Conservation (phyloP, 2,888 invertebrate genomes). For the Cephalotes varians region DNA sequence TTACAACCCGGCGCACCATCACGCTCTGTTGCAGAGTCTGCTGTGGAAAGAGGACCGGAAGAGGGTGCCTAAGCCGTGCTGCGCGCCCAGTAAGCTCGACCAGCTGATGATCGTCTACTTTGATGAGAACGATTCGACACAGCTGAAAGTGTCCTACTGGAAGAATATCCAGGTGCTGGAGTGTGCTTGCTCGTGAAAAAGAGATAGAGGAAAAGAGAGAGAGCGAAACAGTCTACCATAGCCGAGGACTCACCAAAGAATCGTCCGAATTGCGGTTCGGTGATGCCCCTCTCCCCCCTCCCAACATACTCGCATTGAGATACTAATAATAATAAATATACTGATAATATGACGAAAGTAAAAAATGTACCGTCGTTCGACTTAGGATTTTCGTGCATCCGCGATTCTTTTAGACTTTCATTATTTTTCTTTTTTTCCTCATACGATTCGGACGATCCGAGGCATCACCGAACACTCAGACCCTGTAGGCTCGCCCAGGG, state of each 20-base stretch:
- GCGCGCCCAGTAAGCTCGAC: slow-evolving; percentile 90
- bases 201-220: background rate
- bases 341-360: background rate
- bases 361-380: slow-evolving; percentile 5
- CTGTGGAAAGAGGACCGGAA: slow-evolving; percentile 88
- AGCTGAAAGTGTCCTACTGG: slow-evolving; percentile 90
- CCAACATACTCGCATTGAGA: slow-evolving; percentile 12
- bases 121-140: slow-evolving; percentile 88
- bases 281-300: no score
- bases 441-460: slow-evolving; percentile 28
- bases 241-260: slow-evolving; percentile 76
- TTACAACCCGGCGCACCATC: slow-evolving; percentile 90
- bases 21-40: slow-evolving; percentile 90
- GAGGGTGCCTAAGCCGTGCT: slow-evolving; percentile 89
- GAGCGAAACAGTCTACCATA: slow-evolving; percentile 52
- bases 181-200: slow-evolving; percentile 89
- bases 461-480: slow-evolving; percentile 63
- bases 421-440: background rate
- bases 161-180: slow-evolving; percentile 90
- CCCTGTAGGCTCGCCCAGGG: slow-evolving; percentile 50
- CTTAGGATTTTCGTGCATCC: background rate
- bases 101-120: slow-evolving; percentile 89
- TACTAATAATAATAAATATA: slow-evolving; percentile 13
- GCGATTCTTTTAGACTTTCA: slow-evolving; percentile 2
- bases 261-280: slow-evolving; percentile 71